phyloP scores from a whole-genome alignment of 2,113 vertebrate species.

The Chauna torquata region DNA sequence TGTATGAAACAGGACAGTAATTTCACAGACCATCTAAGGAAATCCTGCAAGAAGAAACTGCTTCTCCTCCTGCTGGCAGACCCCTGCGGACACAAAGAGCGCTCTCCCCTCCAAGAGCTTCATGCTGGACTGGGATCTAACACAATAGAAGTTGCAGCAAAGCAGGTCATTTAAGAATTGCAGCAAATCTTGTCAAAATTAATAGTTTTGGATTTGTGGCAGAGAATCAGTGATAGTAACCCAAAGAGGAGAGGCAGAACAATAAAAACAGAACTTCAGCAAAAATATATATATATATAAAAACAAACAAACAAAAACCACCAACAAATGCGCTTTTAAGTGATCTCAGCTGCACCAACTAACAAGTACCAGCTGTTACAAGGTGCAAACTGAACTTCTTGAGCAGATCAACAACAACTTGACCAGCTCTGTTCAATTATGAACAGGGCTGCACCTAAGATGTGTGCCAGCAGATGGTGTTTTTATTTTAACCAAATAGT shows the following conservation, averaged over 20 bases:
- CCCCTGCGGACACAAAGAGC: neutral
- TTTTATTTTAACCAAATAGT: constrained; percentile 53
- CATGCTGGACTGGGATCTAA: neutral
- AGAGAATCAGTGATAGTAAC: constrained; percentile 1
- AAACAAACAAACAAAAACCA: neutral
- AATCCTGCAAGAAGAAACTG: neutral
- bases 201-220: neutral
- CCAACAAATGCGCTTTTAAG: neutral
- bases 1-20: neutral
- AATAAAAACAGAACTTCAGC: constrained; percentile 4
- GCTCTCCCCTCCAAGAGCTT: neutral
- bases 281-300: neutral
- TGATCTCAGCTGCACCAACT: constrained; percentile 29
- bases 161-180: neutral
- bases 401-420: constrained; percentile 15
- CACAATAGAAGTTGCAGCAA: neutral
- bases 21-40: neutral
- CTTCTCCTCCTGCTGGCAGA: neutral
- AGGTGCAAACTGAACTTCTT: constrained; percentile 24
- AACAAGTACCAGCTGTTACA: constrained; percentile 32
- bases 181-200: neutral
- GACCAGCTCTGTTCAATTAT: neutral
- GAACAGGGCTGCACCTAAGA: constrained; percentile 7
- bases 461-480: constrained; percentile 31
- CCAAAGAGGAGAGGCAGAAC: neutral